A percentile compares a stretch with the other conserved stretches of the same genome.
phyloP scores from a whole-genome alignment of 1,140 invertebrate species.

The Danaus melanippus region DNA sequence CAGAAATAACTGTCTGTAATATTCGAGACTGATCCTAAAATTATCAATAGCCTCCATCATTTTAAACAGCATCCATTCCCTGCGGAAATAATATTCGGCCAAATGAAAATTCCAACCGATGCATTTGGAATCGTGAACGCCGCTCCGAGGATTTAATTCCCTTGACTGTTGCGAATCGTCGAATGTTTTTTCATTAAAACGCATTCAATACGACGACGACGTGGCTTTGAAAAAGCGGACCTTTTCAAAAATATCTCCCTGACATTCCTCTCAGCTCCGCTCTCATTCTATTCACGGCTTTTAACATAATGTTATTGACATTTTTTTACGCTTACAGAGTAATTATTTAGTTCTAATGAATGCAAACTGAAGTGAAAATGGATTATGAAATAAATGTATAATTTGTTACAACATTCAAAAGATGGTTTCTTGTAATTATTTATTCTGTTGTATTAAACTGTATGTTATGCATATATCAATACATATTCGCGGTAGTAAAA shows the following conservation, averaged over 20 bases:
- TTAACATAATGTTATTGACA: conserved; percentile 54
- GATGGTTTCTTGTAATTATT: no score
- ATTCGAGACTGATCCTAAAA: conserved; percentile 35
- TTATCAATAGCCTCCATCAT: conserved; percentile 40
- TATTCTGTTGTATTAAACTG: no score
- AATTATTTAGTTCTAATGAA: conserved; percentile 10
- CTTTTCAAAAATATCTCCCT: conserved; percentile 66
- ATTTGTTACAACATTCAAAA: no score
- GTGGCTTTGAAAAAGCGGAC: conserved; percentile 66
- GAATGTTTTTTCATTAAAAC: conserved; percentile 72
- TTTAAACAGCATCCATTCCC: conserved; percentile 43
- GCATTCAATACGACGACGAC: conserved; percentile 68
- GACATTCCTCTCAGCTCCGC: conserved; percentile 55
- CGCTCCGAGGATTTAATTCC: conserved; percentile 64
- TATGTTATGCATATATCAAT: no score
- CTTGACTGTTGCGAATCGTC: conserved; percentile 69
- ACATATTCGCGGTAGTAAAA: no score
- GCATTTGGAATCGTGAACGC: conserved; percentile 57
- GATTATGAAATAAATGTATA: background rate
- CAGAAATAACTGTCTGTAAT: conserved; percentile 1
- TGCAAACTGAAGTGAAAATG: conserved; percentile 13
- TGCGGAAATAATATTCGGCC: conserved; percentile 59
- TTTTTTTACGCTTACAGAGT: conserved; percentile 25
- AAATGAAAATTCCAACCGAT: conserved; percentile 63
- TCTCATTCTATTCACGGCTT: conserved; percentile 48